A percentile compares a stretch with the other conserved stretches of the same genome.
Evolutionary conservation across 2,113 vertebrate genomes (phyloP).

Genomic region (Lepus europaeus): DNA sequence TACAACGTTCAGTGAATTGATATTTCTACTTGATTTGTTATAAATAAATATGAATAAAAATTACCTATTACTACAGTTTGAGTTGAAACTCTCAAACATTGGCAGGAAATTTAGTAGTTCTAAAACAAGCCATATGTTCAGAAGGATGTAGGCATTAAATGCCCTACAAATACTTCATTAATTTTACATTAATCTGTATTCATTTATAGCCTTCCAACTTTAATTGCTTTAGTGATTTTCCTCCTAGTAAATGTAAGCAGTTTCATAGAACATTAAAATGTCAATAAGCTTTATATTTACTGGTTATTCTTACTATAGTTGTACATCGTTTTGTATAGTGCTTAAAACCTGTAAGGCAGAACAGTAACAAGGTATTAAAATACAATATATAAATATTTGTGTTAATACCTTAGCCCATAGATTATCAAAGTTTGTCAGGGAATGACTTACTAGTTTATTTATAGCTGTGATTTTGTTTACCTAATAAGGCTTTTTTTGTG

Average conservation of each 20-base stretch:
- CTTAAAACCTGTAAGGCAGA: not conserved
- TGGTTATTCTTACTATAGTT: not conserved
- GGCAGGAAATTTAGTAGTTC: slow-evolving; percentile 16
- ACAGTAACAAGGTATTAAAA: slow-evolving; percentile 18
- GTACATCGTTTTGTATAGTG: slow-evolving; percentile 54
- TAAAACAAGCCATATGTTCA: slow-evolving; percentile 53
- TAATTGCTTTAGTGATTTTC: slow-evolving; percentile 59
- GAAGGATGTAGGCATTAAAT: slow-evolving; percentile 44
- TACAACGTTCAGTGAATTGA: slow-evolving; percentile 30
- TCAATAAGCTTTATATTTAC: slow-evolving; percentile 64
- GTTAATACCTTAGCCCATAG: not conserved
- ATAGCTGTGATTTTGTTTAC: slow-evolving; percentile 19
- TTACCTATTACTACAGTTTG: slow-evolving; percentile 18
- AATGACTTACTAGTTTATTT: slow-evolving; percentile 36
- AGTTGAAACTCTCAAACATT: slow-evolving; percentile 30
- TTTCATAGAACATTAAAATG: slow-evolving; percentile 70
- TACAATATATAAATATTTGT: slow-evolving; percentile 45
- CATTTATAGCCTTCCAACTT: slow-evolving; percentile 61
- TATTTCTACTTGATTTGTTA: slow-evolving; percentile 46
- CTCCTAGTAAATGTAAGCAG: slow-evolving; percentile 24
- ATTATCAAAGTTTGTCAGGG: slow-evolving; percentile 15
- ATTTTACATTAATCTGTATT: slow-evolving; percentile 72
- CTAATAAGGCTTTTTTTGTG: not conserved
- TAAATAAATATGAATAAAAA: slow-evolving; percentile 55
- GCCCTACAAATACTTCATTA: slow-evolving; percentile 57